phyloP scores from a whole-genome alignment of 2,888 invertebrate genomes.

The Strigamia transsilvanica region DNA sequence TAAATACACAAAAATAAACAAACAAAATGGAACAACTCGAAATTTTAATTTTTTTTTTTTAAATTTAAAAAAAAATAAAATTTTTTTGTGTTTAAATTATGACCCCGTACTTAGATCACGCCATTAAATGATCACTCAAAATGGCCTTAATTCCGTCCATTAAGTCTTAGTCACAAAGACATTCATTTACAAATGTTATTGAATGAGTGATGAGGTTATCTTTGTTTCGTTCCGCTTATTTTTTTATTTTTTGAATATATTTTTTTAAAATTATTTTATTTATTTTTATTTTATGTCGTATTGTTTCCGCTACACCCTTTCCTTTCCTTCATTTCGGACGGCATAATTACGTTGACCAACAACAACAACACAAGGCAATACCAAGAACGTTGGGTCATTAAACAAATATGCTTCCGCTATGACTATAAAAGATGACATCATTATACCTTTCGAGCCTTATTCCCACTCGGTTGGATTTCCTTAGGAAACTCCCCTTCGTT shows the following conservation, averaged over 20 bases:
- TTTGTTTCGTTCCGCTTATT: slow-evolving; percentile 13
- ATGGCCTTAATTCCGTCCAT: slow-evolving; percentile 9
- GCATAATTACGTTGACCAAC: neutral
- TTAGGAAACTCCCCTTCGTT: neutral
- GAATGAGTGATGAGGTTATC: slow-evolving; percentile 24
- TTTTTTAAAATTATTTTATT: neutral
- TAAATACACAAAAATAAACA: neutral
- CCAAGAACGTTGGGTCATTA: slow-evolving; percentile 18
- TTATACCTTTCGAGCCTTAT: slow-evolving; percentile 21
- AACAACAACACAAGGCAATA: neutral
- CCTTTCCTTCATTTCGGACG: neutral
- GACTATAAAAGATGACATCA: slow-evolving; percentile 7
- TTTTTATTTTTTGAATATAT: neutral
- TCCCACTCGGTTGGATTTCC: neutral
- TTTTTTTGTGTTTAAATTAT: neutral
- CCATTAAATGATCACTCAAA: slow-evolving; percentile 10
- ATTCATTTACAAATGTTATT: neutral
- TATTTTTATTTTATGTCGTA: neutral
- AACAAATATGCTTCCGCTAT: slow-evolving; percentile 20
- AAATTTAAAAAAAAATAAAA: too few relatives aligned
- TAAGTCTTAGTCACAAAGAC: slow-evolving; percentile 30
- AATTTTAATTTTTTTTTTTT: neutral
- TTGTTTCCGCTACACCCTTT: neutral
- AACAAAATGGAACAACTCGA: neutral
- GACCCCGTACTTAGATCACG: neutral